Conservation (phyloP, 2,888 invertebrate genomes). For the Herminia tarsipennalis region DNA sequence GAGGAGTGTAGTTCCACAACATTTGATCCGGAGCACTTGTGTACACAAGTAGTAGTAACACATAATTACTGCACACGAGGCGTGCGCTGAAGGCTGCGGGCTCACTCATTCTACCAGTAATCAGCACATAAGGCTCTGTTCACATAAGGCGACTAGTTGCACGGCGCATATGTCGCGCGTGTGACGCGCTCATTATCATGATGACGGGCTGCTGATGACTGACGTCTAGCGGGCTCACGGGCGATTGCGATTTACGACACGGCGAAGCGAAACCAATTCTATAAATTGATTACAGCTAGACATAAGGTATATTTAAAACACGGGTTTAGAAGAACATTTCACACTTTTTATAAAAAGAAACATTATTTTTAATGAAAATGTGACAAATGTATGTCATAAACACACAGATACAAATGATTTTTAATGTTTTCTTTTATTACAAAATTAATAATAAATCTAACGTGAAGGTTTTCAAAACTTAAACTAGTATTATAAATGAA, state of each 20-base stretch:
- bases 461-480: no score
- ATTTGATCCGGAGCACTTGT: neutral
- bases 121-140: constrained; percentile 3
- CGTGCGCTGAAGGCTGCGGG: neutral
- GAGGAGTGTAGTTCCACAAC: neutral
- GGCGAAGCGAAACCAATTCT: neutral
- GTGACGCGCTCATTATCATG: constrained; percentile 59
- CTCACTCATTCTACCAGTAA: neutral
- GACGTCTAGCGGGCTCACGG: neutral
- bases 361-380: no score
- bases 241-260: constrained; percentile 9
- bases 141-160: neutral
- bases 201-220: constrained; percentile 43
- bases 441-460: no score
- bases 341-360: no score
- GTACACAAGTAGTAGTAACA: neutral
- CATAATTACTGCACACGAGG: constrained; percentile 1
- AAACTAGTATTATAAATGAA: no score
- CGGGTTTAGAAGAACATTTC: no score
- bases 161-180: constrained; percentile 40
- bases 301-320: no score
- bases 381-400: no score
- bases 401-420: no score
- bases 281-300: no score
- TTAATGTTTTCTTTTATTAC: no score